Base-by-base conservation (phyloP, 2,113 vertebrate species). In the Barbus barbus region DNA sequence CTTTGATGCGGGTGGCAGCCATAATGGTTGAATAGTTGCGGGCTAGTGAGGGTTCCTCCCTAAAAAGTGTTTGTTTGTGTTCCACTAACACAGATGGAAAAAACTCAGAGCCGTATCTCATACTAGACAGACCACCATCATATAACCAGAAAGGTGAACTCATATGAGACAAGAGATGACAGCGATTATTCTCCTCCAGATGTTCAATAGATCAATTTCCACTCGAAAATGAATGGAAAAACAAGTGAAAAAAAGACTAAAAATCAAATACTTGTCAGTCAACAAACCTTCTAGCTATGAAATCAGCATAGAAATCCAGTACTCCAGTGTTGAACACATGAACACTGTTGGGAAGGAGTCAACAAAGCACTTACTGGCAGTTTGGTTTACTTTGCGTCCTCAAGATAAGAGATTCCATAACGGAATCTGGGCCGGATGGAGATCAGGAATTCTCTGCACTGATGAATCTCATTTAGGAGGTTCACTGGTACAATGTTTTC, bases 11-110 rank as follows among this genome's bases (percentile, higher is more conserved):
- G 86, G 81, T 44, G 82, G 80, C 56, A 82, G 85, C 85, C 86
- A 90, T 88, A 87, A 90, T 90, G 87, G 84, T 82, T 81, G 80
- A 91, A 92, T 92, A 90, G 88, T 90, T 92, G 92, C 90, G 92
- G 89, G 87, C 84, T 89, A 75, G 53, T 60, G 33, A 58, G 82
- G 71, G 78, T 89, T 92, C 90, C 90, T 91, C 89, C 90, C 86
- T 61, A 89, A 81, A 53, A 83, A 87, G 92, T 48, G 44, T 65
- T 92, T 94, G 92, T 92, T 93, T 93, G 91, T 90, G 89, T 90
- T 93, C 61, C 78, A 85, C 86, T 83, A 86, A 82, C 80, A 82
- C 84, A 51, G 75, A 81, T 86, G 87, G 82, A 84, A 89, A 76
- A 83, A 67, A 87, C 61, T 82, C 89, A n/a, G 38, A 72, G 69